Evolutionary conservation across 2,113 vertebrate species (phyloP).

Genomic region (Strix aluco): DNA sequence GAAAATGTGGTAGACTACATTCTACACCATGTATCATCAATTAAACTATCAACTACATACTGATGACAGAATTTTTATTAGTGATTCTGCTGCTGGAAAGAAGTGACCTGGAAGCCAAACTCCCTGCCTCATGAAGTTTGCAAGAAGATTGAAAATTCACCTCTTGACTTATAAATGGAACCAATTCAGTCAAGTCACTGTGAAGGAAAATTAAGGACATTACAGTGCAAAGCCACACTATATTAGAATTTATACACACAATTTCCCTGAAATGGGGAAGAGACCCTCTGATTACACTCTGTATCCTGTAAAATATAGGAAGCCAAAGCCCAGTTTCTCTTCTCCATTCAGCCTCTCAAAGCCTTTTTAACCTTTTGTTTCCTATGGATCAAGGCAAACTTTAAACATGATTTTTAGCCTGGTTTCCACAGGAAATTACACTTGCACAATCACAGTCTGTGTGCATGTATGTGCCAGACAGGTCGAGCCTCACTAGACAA

Average conservation of each 20-base stretch:
- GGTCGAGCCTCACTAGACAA: background rate
- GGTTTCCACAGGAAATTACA: background rate
- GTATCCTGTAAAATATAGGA: background rate
- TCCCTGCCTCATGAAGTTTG: background rate
- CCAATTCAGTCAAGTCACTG: background rate
- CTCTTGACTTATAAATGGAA: slow-evolving; percentile 9
- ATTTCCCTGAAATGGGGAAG: background rate
- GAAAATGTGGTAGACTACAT: background rate
- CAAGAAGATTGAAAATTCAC: background rate
- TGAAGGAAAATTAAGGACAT: background rate
- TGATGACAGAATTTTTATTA: background rate
- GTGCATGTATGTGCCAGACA: background rate
- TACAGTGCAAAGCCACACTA: background rate
- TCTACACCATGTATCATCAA: background rate
- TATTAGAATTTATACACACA: background rate
- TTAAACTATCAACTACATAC: background rate
- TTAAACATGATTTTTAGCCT: background rate
- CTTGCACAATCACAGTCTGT: background rate
- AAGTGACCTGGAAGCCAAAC: slow-evolving; percentile 25
- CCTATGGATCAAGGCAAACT: background rate
- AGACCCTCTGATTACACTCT: background rate
- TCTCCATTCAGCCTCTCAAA: background rate
- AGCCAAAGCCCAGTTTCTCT: background rate
- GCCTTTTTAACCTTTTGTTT: background rate
- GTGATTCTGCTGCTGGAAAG: background rate